Evolutionary conservation across 2,888 invertebrate species (phyloP).

Genomic region (Chalcis sispes): DNA sequence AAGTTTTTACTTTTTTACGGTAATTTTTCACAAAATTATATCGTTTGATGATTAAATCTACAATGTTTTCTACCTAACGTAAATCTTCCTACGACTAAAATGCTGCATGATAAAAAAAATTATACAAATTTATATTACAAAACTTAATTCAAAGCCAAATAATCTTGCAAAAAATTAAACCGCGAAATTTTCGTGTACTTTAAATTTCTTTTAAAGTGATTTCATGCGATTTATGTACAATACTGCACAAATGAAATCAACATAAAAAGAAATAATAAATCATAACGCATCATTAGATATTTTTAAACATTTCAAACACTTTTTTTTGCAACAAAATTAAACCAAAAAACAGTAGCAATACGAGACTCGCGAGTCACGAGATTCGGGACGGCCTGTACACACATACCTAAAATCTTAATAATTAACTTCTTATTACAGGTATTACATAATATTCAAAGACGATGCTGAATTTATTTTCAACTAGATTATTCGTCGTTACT

Average conservation of each 20-base stretch:
- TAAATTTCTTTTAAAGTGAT: constrained; percentile 9
- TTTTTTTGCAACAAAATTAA: constrained; percentile 30
- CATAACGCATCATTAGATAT: neutral
- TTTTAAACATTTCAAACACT: neutral
- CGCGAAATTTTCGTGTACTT: constrained; percentile 10
- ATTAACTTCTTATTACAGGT: constrained; percentile 57
- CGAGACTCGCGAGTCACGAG: constrained; percentile 69
- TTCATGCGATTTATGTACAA: neutral
- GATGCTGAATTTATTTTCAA: constrained; percentile 66
- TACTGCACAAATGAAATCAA: constrained; percentile 4
- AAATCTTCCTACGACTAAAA: constrained; percentile 34
- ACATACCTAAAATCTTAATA: constrained; percentile 67
- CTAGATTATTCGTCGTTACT: constrained; percentile 63
- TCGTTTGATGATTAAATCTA: constrained; percentile 27
- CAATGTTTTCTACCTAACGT: constrained; percentile 27
- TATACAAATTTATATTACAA: constrained; percentile 47
- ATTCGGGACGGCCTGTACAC: constrained; percentile 71
- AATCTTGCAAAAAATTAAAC: constrained; percentile 47
- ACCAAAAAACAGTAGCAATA: constrained; percentile 27
- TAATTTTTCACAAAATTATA: constrained; percentile 47
- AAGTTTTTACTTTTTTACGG: constrained; percentile 3
- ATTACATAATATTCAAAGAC: constrained; percentile 68
- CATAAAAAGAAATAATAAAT: constrained; percentile 1
- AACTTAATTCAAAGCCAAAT: constrained; percentile 38
- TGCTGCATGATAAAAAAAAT: constrained; percentile 34